Evolutionary conservation across 1,140 invertebrate species (phyloP).

Genomic region (Drosophila athabasca): DNA sequence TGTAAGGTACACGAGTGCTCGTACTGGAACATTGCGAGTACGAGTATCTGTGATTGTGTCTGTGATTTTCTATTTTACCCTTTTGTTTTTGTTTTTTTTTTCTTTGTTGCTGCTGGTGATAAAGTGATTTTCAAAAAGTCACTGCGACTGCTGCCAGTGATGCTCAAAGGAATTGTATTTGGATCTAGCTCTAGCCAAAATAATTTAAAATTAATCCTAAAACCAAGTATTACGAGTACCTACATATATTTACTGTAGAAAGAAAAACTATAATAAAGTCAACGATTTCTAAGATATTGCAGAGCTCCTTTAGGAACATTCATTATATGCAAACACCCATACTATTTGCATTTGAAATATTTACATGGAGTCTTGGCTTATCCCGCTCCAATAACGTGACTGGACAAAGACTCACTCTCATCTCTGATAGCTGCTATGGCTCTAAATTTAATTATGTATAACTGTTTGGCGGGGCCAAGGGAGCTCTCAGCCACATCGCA

Average conservation of each 20-base stretch:
- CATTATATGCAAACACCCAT: too few relatives aligned
- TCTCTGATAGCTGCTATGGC: conserved; percentile 28
- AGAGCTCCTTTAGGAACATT: not conserved
- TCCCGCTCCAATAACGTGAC: conserved; percentile 19
- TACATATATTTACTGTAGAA: too few relatives aligned
- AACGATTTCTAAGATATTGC: not conserved
- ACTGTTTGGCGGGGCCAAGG: conserved; percentile 35
- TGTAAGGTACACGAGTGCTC: conserved; percentile 17
- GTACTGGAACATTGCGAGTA: conserved; percentile 9
- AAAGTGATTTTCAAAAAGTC: conserved; percentile 50
- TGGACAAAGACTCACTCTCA: conserved; percentile 30
- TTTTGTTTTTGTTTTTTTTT: conserved; percentile 19
- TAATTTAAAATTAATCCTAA: too few relatives aligned
- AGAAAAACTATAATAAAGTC: not conserved
- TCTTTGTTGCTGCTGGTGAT: conserved; percentile 14
- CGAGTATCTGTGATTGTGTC: conserved; percentile 29
- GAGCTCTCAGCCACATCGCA: conserved; percentile 3
- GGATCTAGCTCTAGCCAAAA: too few relatives aligned
- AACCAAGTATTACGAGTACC: too few relatives aligned
- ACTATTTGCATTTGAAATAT: too few relatives aligned
- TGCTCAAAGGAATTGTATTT: conserved; percentile 25
- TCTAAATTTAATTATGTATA: conserved; percentile 50
- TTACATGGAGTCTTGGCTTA: not conserved
- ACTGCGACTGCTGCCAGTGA: conserved; percentile 42
- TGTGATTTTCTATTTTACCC: conserved; percentile 33